A percentile compares a stretch with the other conserved stretches of the same genome.
Evolutionary conservation across 2,797 vertebrate species (phyloP).

Genomic region (Epinephelus awoara): DNA sequence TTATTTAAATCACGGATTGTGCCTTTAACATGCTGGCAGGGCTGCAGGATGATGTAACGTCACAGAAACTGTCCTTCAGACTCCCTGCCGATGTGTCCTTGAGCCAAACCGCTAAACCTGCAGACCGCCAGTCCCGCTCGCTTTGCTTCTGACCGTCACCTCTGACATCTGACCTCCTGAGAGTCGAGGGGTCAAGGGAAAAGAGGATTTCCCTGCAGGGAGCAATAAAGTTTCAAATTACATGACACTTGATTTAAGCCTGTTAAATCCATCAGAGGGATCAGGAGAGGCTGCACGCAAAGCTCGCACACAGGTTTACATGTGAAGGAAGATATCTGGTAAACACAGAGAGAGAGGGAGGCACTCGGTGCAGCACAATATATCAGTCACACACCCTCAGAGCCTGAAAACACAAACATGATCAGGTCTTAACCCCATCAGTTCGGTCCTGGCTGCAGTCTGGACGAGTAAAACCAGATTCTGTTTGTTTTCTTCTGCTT

Average conservation of each 20-base stretch:
- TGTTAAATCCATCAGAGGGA: conserved; percentile 68
- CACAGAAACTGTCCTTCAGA: not conserved
- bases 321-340: conserved; percentile 1
- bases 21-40: not conserved
- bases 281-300: conserved; percentile 40
- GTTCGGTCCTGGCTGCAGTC: not conserved
- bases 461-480: not conserved
- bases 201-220: conserved; percentile 56
- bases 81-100: not conserved
- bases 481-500: not conserved
- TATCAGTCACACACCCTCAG: not conserved
- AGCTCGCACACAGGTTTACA: conserved; percentile 43
- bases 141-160: conserved; percentile 35
- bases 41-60: not conserved
- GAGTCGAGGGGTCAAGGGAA: conserved; percentile 14
- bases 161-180: conserved; percentile 25
- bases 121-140: not conserved
- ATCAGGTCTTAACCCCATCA: not conserved
- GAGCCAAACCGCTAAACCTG: not conserved
- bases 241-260: conserved; percentile 66
- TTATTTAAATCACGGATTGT: conserved; percentile 1
- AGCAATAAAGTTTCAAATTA: conserved; percentile 63
- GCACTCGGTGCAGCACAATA: not conserved
- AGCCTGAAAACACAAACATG: not conserved
- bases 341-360: not conserved